These are phyloP conservation scores for Pentalonia nigronervosa DNA, from an alignment of 1,140 invertebrate genomes.

Conservation along the genomic window DNA sequence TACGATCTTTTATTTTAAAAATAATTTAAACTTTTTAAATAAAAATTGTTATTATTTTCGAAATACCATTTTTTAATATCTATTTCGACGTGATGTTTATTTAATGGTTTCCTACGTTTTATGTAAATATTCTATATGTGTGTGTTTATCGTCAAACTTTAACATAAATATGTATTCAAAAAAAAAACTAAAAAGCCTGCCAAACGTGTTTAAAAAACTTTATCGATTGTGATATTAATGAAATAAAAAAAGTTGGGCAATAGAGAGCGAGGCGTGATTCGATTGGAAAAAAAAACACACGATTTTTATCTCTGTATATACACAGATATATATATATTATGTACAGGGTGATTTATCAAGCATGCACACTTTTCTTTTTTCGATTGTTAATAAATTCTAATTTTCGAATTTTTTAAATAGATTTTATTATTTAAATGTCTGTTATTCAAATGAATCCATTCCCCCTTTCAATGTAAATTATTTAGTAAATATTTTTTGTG, in stretches of 20 bases:
- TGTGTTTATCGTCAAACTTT: slow-evolving; percentile 40
- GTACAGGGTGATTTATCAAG: too few relatives aligned
- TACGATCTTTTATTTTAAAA: background rate
- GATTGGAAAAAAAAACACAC: background rate
- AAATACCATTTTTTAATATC: slow-evolving; percentile 1
- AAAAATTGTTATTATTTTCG: slow-evolving; percentile 9
- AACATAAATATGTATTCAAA: background rate
- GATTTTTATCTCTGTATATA: slow-evolving; percentile 18
- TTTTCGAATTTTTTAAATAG: too few relatives aligned
- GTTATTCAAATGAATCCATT: too few relatives aligned
- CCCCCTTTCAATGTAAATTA: too few relatives aligned
- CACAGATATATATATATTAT: background rate
- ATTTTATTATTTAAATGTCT: too few relatives aligned
- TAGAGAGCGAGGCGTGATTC: background rate
- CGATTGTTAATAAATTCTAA: too few relatives aligned
- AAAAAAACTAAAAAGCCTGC: background rate
- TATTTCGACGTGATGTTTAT: slow-evolving; percentile 30
- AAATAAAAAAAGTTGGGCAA: slow-evolving; percentile 19
- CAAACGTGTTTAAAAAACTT: slow-evolving; percentile 19
- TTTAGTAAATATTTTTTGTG: too few relatives aligned
- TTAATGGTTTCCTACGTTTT: slow-evolving; percentile 39
- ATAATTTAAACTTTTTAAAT: slow-evolving; percentile 22
- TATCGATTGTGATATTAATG: slow-evolving; percentile 17
- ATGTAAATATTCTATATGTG: slow-evolving; percentile 15
- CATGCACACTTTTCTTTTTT: too few relatives aligned